Conservation (phyloP, 2,113 vertebrate genomes). For the Pachyramphus minor region DNA sequence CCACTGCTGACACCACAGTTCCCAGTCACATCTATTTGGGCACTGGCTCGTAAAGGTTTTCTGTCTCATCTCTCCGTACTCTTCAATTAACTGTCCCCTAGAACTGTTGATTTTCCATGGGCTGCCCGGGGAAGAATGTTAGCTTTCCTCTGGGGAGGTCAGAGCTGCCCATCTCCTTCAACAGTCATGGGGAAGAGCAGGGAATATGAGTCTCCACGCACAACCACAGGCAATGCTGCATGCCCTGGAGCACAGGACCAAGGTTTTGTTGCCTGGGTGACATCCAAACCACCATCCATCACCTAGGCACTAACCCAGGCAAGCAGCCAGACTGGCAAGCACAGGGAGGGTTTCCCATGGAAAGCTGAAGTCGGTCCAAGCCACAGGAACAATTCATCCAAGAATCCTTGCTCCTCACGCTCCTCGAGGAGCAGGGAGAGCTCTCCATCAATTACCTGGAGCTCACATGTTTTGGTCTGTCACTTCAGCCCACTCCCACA, state of each 20-base stretch:
- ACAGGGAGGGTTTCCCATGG: constrained; percentile 7
- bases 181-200: neutral
- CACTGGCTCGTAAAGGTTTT: neutral
- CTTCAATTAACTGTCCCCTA: neutral
- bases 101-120: neutral
- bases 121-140: neutral
- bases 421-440: neutral
- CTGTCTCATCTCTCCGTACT: neutral
- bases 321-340: constrained; percentile 7
- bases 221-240: neutral
- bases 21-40: neutral
- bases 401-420: neutral
- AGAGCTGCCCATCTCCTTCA: neutral
- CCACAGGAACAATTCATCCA: neutral
- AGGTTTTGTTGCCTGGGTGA: neutral
- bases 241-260: neutral
- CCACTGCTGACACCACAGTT: neutral
- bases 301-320: neutral
- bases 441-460: neutral
- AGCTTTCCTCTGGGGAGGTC: neutral
- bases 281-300: constrained; percentile 28
- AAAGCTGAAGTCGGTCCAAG: constrained; percentile 27
- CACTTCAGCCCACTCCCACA: neutral
- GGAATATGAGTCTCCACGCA: neutral
- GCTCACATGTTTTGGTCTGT: neutral